These are phyloP conservation scores for Empis livida DNA, from an alignment of 2,888 invertebrate genomes.

Conservation along the genomic window DNA sequence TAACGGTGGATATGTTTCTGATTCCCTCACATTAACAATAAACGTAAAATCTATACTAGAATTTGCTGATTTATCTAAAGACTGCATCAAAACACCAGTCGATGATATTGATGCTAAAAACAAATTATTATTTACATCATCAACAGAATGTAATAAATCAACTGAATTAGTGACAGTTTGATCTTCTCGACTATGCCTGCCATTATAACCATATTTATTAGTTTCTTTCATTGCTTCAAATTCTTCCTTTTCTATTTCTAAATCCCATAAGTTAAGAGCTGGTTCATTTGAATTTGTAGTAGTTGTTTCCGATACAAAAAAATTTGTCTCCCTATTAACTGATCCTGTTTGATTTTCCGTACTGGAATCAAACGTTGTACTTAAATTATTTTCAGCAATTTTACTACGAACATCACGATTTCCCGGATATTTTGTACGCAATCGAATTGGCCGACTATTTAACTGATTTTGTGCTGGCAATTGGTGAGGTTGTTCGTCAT, in stretches of 20 bases:
- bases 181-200: constrained; percentile 5
- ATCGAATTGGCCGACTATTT: constrained; percentile 28
- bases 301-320: background rate
- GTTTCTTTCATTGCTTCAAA: constrained; percentile 32
- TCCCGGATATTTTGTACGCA: constrained; percentile 31
- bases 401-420: constrained; percentile 34
- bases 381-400: constrained; percentile 14
- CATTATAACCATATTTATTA: constrained; percentile 14
- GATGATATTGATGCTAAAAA: constrained; percentile 29
- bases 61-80: constrained; percentile 28
- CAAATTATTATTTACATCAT: constrained; percentile 19
- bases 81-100: constrained; percentile 36
- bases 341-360: constrained; percentile 2
- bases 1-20: constrained; percentile 42
- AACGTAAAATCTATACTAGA: constrained; percentile 51
- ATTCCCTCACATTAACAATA: constrained; percentile 61
- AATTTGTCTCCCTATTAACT: background rate
- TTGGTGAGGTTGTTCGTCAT: constrained; percentile 23
- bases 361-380: background rate
- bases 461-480: constrained; percentile 14
- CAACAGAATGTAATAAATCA: background rate
- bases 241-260: constrained; percentile 43
- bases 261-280: constrained; percentile 38
- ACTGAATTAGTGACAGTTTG: background rate
- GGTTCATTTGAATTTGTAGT: constrained; percentile 19